phyloP scores from a whole-genome alignment of 2,113 vertebrate species.

The Machaerirhynchus nigripectus region DNA sequence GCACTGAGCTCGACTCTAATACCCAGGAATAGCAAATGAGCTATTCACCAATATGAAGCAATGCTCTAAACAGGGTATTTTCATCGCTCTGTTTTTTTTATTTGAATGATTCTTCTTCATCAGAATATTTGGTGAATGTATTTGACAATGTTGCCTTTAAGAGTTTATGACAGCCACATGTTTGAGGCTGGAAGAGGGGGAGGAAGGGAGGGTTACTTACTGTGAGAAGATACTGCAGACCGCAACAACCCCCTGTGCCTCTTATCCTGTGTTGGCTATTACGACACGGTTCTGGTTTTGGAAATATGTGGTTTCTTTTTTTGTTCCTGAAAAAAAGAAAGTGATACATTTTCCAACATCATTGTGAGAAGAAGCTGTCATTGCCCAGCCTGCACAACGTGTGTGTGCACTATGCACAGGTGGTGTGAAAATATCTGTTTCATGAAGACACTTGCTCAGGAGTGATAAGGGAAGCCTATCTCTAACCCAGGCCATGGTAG shows the following conservation, averaged over 20 bases:
- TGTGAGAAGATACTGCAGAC: not conserved
- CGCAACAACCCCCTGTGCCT: fast-evolving
- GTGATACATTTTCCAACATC: not conserved
- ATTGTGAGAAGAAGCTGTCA: not conserved
- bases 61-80: not conserved
- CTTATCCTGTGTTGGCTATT: not conserved
- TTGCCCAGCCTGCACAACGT: not conserved
- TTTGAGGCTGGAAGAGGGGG: not conserved
- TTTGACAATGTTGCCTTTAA: not conserved
- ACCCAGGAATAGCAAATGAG: not conserved
- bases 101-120: not conserved
- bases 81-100: not conserved
- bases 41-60: not conserved
- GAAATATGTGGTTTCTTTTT: not conserved
- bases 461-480: not conserved
- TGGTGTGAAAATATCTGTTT: not conserved
- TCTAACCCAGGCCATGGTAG: not conserved
- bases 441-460: not conserved
- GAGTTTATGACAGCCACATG: not conserved
- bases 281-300: not conserved
- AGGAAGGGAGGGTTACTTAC: not conserved
- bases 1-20: not conserved
- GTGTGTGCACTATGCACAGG: fast-evolving
- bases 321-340: not conserved
- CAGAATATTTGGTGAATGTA: not conserved